Percentiles rank a stretch among this genome's conserved stretches.
These are phyloP conservation scores for Morpho deidamia DNA, from an alignment of 2,888 invertebrate genomes.

Conservation along the genomic window DNA sequence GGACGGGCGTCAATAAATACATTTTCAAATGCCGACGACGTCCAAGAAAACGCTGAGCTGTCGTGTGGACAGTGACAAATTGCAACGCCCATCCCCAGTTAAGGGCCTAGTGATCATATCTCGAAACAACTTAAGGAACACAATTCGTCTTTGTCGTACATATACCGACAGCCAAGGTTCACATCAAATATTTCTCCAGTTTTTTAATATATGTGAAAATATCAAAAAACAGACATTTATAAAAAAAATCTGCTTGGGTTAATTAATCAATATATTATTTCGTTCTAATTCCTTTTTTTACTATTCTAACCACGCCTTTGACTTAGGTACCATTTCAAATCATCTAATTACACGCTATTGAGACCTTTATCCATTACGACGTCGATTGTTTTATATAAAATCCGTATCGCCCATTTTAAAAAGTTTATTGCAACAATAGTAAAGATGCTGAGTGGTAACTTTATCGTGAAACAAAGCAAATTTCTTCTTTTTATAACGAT, in stretches of 20 bases:
- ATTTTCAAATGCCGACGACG: neutral
- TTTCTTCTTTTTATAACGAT: conserved; percentile 13
- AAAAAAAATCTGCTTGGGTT: too few species aligned
- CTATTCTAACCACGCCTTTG: neutral
- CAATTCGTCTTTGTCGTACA: conserved; percentile 3
- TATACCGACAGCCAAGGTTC: neutral
- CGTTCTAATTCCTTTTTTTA: neutral
- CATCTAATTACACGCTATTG: conserved; percentile 12
- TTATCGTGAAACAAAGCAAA: conserved; percentile 13
- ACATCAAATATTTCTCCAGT: too few species aligned
- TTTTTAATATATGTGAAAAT: too few species aligned
- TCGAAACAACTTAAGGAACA: neutral
- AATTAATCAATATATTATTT: neutral
- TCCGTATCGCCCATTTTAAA: conserved; percentile 1
- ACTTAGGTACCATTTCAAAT: conserved; percentile 8
- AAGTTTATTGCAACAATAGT: conserved; percentile 6
- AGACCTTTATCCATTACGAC: conserved; percentile 6
- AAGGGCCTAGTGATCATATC: conserved; percentile 13
- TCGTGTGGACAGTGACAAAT: conserved; percentile 19
- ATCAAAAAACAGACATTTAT: too few species aligned
- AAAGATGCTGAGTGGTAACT: conserved; percentile 14
- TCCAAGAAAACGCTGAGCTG: neutral
- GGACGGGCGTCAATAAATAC: neutral
- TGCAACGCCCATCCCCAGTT: neutral
- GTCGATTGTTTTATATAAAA: conserved; percentile 13